phyloP scores from a whole-genome alignment of 2,797 vertebrate species.

The Menidia menidia region DNA sequence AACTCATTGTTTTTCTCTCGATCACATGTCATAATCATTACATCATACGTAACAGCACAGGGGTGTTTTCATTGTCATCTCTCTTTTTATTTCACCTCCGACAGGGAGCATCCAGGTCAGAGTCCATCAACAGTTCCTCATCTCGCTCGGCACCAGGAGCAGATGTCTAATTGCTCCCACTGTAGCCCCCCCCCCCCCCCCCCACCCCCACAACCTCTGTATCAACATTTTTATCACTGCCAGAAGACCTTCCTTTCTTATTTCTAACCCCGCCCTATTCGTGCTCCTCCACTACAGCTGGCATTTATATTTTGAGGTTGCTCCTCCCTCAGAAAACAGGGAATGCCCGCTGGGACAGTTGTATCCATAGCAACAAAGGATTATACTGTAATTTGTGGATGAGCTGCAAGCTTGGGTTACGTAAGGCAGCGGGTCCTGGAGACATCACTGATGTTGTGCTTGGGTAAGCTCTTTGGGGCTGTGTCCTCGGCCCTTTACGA shows the following conservation, averaged over 20 bases:
- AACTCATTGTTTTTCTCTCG: no score
- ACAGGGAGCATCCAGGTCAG: constrained; percentile 18
- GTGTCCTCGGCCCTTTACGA: constrained; percentile 14
- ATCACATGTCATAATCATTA: not conserved
- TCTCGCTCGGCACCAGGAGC: constrained; percentile 21
- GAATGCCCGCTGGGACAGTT: constrained; percentile 63
- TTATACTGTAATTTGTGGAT: constrained; percentile 67
- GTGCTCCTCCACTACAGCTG: constrained; percentile 30
- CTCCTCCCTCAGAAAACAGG: constrained; percentile 60
- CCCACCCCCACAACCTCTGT: not conserved
- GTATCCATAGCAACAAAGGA: constrained; percentile 80
- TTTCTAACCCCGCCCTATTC: constrained; percentile 43
- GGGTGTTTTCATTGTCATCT: not conserved
- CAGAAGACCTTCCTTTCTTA: constrained; percentile 4
- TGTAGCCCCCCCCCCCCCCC: constrained; percentile 14
- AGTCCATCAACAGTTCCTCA: not conserved
- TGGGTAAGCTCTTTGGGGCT: constrained; percentile 50
- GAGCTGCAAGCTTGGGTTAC: constrained; percentile 64
- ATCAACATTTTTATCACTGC: not conserved
- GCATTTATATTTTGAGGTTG: constrained; percentile 66
- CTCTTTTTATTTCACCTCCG: not conserved
- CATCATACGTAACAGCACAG: not conserved
- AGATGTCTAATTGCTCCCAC: constrained; percentile 7
- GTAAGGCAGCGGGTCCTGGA: constrained; percentile 69
- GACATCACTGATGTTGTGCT: constrained; percentile 64